Evolutionary conservation across 2,113 vertebrate species (phyloP).

Genomic region (Rutilus rutilus): DNA sequence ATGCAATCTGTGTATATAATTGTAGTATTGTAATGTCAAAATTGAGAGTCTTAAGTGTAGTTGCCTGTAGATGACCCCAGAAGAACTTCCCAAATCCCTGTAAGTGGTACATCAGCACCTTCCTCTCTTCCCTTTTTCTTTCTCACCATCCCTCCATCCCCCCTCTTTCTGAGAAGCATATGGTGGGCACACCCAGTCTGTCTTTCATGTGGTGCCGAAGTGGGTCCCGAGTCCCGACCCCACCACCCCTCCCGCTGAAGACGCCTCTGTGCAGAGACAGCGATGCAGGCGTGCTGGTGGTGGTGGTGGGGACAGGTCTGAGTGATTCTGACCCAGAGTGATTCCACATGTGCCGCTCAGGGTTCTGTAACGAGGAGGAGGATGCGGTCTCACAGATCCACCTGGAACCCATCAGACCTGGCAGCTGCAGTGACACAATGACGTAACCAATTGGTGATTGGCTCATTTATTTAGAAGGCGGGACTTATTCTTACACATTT

Average conservation of each 20-base stretch:
- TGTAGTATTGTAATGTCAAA: too few relatives aligned
- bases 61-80: neutral
- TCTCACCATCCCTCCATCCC: slow-evolving; percentile 34
- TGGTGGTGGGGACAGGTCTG: slow-evolving; percentile 20
- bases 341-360: slow-evolving; percentile 21
- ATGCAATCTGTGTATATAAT: too few relatives aligned
- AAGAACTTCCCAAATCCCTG: neutral
- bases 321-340: neutral
- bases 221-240: neutral
- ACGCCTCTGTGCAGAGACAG: slow-evolving; percentile 31
- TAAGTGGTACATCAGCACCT: slow-evolving; percentile 30
- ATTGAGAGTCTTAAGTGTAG: too few relatives aligned
- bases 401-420: slow-evolving; percentile 47
- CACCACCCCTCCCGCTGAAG: slow-evolving; percentile 6
- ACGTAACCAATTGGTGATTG: too few relatives aligned
- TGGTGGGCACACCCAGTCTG: slow-evolving; percentile 51
- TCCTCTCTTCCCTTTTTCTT: slow-evolving; percentile 34
- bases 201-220: slow-evolving; percentile 50
- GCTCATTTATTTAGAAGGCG: too few relatives aligned
- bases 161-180: slow-evolving; percentile 45
- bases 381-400: slow-evolving; percentile 7
- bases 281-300: slow-evolving; percentile 1
- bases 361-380: neutral
- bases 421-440: too few relatives aligned
- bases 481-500: too few relatives aligned